These are phyloP conservation scores for Lepidurus arcticus DNA, from an alignment of 1,140 invertebrate species.

Conservation along the genomic window DNA sequence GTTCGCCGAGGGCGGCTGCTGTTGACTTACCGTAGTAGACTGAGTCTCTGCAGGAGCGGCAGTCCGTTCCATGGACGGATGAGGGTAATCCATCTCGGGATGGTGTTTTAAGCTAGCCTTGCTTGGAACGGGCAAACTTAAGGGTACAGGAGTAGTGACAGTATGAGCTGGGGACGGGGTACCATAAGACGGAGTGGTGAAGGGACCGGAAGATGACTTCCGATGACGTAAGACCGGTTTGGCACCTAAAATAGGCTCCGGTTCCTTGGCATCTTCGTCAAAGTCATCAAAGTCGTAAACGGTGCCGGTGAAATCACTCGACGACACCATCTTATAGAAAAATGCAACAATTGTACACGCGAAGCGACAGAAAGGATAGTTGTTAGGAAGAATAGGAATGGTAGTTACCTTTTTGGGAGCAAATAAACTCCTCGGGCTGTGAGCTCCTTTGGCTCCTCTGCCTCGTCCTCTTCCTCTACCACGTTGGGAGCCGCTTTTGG, in stretches of 20 bases:
- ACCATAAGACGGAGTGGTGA: slow-evolving; percentile 20
- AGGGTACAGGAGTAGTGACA: not conserved
- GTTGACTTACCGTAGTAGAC: not conserved
- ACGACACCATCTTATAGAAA: slow-evolving; percentile 37
- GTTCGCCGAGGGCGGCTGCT: not conserved
- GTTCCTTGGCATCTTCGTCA: slow-evolving; percentile 63
- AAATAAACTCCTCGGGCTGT: slow-evolving; percentile 18
- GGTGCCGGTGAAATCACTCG: slow-evolving; percentile 61
- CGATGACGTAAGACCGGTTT: slow-evolving; percentile 29
- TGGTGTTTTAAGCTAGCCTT: not conserved
- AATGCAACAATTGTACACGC: slow-evolving; percentile 27
- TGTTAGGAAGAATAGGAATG: too few species aligned
- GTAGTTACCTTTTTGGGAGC: slow-evolving; percentile 1
- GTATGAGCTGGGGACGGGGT: not conserved
- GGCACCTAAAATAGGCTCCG: slow-evolving; percentile 33
- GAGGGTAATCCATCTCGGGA: not conserved
- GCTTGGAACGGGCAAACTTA: not conserved
- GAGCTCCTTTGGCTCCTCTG: slow-evolving; percentile 44
- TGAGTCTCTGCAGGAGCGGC: not conserved
- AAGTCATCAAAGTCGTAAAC: slow-evolving; percentile 76
- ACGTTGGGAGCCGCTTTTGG: slow-evolving; percentile 30
- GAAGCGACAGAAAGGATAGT: too few species aligned
- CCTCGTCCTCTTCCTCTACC: slow-evolving; percentile 52
- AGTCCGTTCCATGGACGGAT: not conserved
- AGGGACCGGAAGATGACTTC: not conserved